Evolutionary conservation across 2,888 invertebrate species (phyloP).

Genomic region (Drosophila kokeensis): DNA sequence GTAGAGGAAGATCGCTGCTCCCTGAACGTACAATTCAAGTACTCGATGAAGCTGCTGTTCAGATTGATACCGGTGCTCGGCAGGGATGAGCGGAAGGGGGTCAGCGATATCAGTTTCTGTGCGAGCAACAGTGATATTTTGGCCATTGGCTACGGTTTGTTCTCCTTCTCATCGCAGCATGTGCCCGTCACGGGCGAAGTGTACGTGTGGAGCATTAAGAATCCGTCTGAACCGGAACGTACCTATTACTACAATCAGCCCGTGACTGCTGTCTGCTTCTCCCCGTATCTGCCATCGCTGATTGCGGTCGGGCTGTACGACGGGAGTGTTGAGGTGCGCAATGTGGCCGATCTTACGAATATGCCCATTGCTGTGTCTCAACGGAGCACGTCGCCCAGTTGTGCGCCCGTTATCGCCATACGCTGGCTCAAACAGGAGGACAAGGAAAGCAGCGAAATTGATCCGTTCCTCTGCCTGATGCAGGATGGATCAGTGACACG

Average conservation of each 20-base stretch:
- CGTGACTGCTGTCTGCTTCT: conserved; percentile 90
- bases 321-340: conserved; percentile 90
- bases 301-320: conserved; percentile 91
- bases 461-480: conserved; percentile 87
- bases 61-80: conserved; percentile 86
- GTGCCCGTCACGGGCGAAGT: conserved; percentile 88
- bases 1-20: conserved; percentile 87
- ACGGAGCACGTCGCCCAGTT: conserved; percentile 87
- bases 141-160: conserved; percentile 91
- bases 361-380: conserved; percentile 86
- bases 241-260: conserved; percentile 88
- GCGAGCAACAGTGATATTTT: conserved; percentile 89
- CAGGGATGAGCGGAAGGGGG: conserved; percentile 85
- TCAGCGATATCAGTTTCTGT: conserved; percentile 89
- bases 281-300: conserved; percentile 88
- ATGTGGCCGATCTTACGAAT: conserved; percentile 87
- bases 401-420: conserved; percentile 89
- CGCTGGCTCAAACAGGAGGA: conserved; percentile 86
- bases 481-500: conserved; percentile 88
- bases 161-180: conserved; percentile 86
- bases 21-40: conserved; percentile 88
- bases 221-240: conserved; percentile 91
- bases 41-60: conserved; percentile 89
- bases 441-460: conserved; percentile 84
- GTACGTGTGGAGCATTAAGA: conserved; percentile 92